Evolutionary conservation across 2,888 invertebrate species (phyloP), one percentile per base, ranked within the genome.

Genomic region (Melanchra persicariae): DNA sequence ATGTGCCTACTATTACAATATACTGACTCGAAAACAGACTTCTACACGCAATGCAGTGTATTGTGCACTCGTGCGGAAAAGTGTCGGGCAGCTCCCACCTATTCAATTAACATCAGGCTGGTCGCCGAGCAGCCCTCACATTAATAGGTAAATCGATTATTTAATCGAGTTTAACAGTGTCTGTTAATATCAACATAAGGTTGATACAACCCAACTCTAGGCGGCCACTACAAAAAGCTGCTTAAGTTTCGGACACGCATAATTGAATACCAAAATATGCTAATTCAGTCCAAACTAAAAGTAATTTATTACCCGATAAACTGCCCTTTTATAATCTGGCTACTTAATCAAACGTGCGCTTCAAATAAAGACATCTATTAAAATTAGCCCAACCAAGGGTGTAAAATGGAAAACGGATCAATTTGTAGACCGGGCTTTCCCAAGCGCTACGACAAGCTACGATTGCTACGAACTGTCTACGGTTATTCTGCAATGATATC

Each of bases 341-440:
- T 63, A 66, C 61, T 79, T 69, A 64, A 85, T 83, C 69, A 77
- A 69, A 74, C 49, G 34, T 57, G 61, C 66, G 57, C 40, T 67
- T 76, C 49, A 45, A 76, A 76, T 71, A 47, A 74, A 81, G 77
- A 74, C 75, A 66, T 81, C 78, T 83, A 74, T 79, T 83, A 74
- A 75, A 72, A 59, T 49, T 45, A 70, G 71, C 49, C 26, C 10
- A 79, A 68, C 66, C 51, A 49, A 69, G 70, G 74, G 74, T 81
- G 74, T 79, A 43, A 71, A 74, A 71, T 85, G 87, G 87, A 90
- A 73, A 89, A 66, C 84, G 91, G 90, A 94, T 94, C 92, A 93
- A 92, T 90, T 88, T 86, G 85, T 85, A 80, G 70, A 69, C 9
- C 69, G 79, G 90, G 88, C 74, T 90, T 93, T 94, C 90, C 93